A percentile compares a stretch with the other conserved stretches of the same genome.
phyloP scores from a whole-genome alignment of 2,113 vertebrate genomes.

The Semicossyphus pulcher region DNA sequence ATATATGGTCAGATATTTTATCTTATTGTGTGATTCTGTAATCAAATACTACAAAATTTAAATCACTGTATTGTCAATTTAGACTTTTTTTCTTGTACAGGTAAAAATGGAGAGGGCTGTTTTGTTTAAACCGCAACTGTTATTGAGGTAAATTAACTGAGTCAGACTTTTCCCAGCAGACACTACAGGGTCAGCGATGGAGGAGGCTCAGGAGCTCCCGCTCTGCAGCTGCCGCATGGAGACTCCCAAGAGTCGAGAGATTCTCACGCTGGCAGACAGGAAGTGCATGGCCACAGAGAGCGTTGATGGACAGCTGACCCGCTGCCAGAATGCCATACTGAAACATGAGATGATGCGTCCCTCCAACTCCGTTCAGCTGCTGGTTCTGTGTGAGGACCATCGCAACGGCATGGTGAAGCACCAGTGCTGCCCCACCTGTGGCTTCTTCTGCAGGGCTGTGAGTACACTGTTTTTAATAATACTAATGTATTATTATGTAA shows the following conservation, averaged over 20 bases:
- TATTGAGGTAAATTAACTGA: neutral
- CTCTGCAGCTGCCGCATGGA: conserved; percentile 99
- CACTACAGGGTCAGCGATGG: conserved; percentile 74
- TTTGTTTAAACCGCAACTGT: too few species aligned
- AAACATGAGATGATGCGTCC: conserved; percentile 99
- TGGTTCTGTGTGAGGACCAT: conserved; percentile 97
- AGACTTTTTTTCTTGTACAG: too few species aligned
- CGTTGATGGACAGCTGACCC: conserved; percentile 91
- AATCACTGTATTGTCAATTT: too few species aligned
- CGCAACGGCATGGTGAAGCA: conserved; percentile 97
- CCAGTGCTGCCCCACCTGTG: conserved; percentile 98
- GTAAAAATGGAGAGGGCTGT: too few species aligned
- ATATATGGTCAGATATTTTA: too few species aligned
- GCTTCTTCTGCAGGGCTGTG: conserved; percentile 97
- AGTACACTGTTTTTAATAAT: too few species aligned
- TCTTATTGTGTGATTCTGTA: too few species aligned
- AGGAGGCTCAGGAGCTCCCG: conserved; percentile 93
- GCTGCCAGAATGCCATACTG: conserved; percentile 91
- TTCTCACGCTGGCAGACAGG: conserved; percentile 93
- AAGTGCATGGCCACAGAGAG: conserved; percentile 99
- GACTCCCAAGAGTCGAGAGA: conserved; percentile 95
- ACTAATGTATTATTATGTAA: too few species aligned
- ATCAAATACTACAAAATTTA: too few species aligned
- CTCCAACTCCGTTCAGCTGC: conserved; percentile 94
- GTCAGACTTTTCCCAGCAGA: conserved; percentile 26